Evolutionary conservation across 1,140 invertebrate genomes (phyloP).

Genomic region (Elysia chlorotica): DNA sequence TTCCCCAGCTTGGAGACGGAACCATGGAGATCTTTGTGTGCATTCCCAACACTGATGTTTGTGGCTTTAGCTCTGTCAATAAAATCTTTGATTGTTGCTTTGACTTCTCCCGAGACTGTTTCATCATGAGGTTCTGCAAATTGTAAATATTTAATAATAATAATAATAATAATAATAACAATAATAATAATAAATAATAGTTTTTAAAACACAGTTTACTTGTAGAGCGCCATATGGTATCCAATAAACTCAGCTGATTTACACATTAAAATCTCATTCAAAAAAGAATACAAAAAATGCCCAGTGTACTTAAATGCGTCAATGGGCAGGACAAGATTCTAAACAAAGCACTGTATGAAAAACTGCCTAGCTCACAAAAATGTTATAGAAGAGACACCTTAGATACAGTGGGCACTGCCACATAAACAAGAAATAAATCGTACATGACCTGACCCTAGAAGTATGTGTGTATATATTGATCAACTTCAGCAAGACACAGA

Average conservation of each 20-base stretch:
- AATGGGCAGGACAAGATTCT: too few species aligned
- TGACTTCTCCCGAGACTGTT: conserved; percentile 49
- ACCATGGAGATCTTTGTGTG: conserved; percentile 79
- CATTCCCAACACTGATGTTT: too few species aligned
- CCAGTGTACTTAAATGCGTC: background rate
- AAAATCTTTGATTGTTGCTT: conserved; percentile 52
- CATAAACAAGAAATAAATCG: too few species aligned
- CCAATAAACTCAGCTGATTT: background rate
- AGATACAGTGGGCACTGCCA: too few species aligned
- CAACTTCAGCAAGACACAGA: too few species aligned
- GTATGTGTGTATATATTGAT: too few species aligned
- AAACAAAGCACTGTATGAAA: too few species aligned
- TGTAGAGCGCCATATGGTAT: background rate
- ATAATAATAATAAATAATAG: background rate
- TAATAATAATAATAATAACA: background rate
- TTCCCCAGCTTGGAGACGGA: conserved; percentile 96
- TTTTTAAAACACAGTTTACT: background rate
- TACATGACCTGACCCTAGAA: too few species aligned
- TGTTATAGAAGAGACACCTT: too few species aligned
- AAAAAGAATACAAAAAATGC: background rate
- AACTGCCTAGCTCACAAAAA: too few species aligned
- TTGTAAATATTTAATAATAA: background rate
- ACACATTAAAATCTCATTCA: too few species aligned
- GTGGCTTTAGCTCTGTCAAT: conserved; percentile 66
- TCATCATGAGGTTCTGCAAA: conserved; percentile 34